Base-by-base conservation (phyloP, 2,888 invertebrate genomes). In the Oscheius sp. region DNA sequence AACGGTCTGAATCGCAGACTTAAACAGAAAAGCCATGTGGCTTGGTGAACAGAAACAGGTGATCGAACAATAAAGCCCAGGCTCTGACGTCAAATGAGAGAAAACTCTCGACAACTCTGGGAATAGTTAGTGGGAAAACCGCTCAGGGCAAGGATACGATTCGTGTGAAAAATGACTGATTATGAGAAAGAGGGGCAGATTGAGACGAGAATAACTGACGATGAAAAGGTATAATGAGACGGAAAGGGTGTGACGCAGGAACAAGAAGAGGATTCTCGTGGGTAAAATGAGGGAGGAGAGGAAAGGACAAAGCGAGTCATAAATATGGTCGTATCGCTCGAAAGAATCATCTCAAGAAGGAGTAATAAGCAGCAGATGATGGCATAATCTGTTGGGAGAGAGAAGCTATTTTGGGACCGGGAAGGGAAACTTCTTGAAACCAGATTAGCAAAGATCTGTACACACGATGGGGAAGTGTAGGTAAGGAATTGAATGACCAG, bases 51-150 rank as follows among this genome's bases (percentile, higher is more conserved):
- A 63, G 63, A 60, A 60, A 29, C 63, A 63, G 63, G 63, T 63
- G 63, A 63, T 21, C 11, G 63, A 37, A 60, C 42, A n/a, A 60
- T 60, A 60, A 60, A 60, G 42, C 37, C 37, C n/a, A 35, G 11
- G 48, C 37, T 48, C 33, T 63, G 63, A 63, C 63, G 63, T 63
- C 63, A 63, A 32, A 58, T 42, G 58, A 53, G 53, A 53, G 53
- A 53, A 53, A 53, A 53, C 53, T 21, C 53, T 21, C 21, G 21
- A 21, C 21, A 21, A 21, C 21, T 21, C 13, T 29, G 53, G 29
- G 53, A 29, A 53, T 21, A 13, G n/a, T 11, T 29, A 53, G 13
- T 53, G n/a, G 11, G 13, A 53, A 21, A 21, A 21, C 53, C 53
- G 11, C 13, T 13, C 10, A 50, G 13, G 50, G 13, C 10, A 9